A percentile compares a stretch with the other conserved stretches of the same genome.
phyloP scores from a whole-genome alignment of 35 echinoderm and acorn worm species.

The Apostichopus parvimensis region DNA sequence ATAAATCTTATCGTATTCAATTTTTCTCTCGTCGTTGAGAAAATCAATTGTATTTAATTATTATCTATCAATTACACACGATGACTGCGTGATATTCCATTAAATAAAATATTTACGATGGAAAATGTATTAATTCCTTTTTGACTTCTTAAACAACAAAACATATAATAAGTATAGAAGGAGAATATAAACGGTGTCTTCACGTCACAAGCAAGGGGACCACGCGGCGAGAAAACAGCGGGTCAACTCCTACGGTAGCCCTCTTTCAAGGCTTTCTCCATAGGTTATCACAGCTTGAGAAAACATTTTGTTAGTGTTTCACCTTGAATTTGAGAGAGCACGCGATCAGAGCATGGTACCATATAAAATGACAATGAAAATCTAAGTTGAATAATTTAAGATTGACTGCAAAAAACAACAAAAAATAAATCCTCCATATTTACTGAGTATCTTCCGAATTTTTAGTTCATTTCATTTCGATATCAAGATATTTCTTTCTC shows the following conservation, averaged over 20 bases:
- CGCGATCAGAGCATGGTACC: not conserved
- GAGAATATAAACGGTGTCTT: not conserved
- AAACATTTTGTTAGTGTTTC: not conserved
- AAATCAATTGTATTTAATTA: constrained; percentile 45
- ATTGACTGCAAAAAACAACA: not conserved
- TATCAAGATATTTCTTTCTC: not conserved
- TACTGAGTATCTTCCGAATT: too few species aligned
- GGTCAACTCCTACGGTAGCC: not conserved
- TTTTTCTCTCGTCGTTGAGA: not conserved
- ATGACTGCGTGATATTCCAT: not conserved
- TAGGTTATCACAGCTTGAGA: not conserved
- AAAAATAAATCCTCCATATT: too few species aligned
- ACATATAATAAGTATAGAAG: not conserved
- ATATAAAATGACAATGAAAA: not conserved
- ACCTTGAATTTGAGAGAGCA: not conserved
- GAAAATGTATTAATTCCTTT: not conserved
- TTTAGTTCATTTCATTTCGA: not conserved
- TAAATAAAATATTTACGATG: constrained; percentile 1
- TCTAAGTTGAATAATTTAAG: not conserved
- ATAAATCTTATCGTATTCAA: too few species aligned
- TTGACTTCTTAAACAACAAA: too few species aligned
- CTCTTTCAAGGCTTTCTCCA: not conserved
- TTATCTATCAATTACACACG: constrained; percentile 25
- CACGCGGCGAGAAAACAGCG: constrained; percentile 18
- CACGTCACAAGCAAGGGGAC: constrained; percentile 2